Base-by-base conservation (phyloP, 1,140 invertebrate species). In the Oppia nitens region DNA sequence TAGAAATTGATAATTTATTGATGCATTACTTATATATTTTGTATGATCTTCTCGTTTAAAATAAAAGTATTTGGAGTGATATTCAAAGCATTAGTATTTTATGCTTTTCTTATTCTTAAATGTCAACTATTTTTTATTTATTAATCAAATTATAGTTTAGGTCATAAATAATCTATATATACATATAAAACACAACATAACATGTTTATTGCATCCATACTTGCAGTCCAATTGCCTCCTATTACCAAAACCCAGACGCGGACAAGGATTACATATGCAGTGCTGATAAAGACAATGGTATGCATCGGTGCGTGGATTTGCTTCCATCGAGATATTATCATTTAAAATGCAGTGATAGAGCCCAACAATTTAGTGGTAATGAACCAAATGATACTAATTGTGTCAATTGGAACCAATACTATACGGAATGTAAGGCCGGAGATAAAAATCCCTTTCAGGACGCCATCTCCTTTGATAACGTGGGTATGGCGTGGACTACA, bases 391-490 rank as follows among this genome's bases (percentile, higher is more conserved):
- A 73, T 55, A 68, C 68, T 28, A 68, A 67, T 11, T 98, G 95
- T 73, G 84, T 98, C 65, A 94, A 99, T 76, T 98, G 94, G 94
- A 95, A 98, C 75, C 84, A 93, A 74, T 99, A 98, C 75, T 99
- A 98, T 70, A 93, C 87, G 3, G 82, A 86, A 66, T 99, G 96
- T 73, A 81, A 81, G 54, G 81, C 91, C 57, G 83, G 85, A 59
- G 90, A 90, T 48, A 81, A 83, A 66, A 99, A 99, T 77, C 96
- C 96, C 24, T 99, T 98, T 73, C 90, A 95, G 75, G 94, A 94
- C 47, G 95, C 95, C 24, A 97, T 99, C 67, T 96, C 92, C 17
- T 99, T 99, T 74, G 96, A 99, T 74, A 98, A 98, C 73, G 98
- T 98, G 65, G 95, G 94, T 50, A 80, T 98, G 63, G 96, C 96